Evolutionary conservation across 2,113 vertebrate genomes (phyloP).

Genomic region (Choloepus hoffmanni): DNA sequence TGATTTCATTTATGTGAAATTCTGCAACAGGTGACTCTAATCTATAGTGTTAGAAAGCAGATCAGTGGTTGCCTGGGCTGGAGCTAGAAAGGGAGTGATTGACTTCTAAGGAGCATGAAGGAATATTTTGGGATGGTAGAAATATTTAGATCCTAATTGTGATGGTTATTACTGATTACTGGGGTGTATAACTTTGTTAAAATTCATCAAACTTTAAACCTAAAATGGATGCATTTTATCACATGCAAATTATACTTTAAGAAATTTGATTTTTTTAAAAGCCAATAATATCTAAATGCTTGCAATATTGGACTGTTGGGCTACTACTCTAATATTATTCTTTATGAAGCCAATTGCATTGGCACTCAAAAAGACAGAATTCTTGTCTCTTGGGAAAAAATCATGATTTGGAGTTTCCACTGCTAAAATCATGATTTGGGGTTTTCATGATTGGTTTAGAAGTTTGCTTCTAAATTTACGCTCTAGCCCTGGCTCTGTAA

Average conservation of each 20-base stretch:
- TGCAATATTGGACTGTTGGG: neutral
- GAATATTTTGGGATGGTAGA: neutral
- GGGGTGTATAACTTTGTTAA: neutral
- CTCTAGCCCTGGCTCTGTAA: neutral
- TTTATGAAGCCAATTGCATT: neutral
- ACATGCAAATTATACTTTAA: neutral
- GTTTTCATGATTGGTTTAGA: slow-evolving; percentile 4
- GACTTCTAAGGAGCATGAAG: neutral
- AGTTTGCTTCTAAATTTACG: slow-evolving; percentile 36
- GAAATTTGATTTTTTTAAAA: neutral
- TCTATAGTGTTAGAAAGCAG: neutral
- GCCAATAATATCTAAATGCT: neutral
- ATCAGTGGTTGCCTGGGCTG: neutral
- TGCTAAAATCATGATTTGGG: slow-evolving; percentile 16
- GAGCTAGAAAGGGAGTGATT: accelerated
- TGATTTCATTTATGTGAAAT: neutral
- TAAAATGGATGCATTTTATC: slow-evolving; percentile 17
- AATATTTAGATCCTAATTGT: neutral
- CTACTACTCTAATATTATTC: neutral
- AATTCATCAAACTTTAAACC: neutral
- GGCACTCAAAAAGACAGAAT: neutral
- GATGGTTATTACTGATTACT: neutral
- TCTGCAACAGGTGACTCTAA: neutral
- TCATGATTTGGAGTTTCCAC: neutral
- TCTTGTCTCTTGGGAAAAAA: neutral